phyloP scores from a whole-genome alignment of 2,888 invertebrate species.

The Vanessa cardui region DNA sequence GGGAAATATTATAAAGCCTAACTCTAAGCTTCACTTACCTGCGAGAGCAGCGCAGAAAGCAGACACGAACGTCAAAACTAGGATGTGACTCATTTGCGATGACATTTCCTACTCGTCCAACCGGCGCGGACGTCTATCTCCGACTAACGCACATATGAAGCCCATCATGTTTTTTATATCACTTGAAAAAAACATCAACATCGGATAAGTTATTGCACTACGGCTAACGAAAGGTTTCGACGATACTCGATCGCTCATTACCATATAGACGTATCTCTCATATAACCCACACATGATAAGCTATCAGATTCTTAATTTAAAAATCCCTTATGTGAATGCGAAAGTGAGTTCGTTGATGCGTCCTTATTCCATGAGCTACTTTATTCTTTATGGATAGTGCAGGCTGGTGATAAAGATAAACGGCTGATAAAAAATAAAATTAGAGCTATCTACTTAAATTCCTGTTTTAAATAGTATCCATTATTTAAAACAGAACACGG shows the following conservation, averaged over 20 bases:
- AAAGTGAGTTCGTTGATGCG: too few relatives aligned
- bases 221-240: neutral
- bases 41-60: constrained; percentile 8
- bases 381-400: too few relatives aligned
- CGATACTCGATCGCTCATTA: neutral
- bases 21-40: constrained; percentile 19
- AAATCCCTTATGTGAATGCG: too few relatives aligned
- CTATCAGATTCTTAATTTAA: too few relatives aligned
- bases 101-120: constrained; percentile 27
- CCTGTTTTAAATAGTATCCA: too few relatives aligned
- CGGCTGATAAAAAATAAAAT: too few relatives aligned
- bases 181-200: constrained; percentile 16
- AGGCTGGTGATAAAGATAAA: too few relatives aligned
- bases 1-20: too few relatives aligned
- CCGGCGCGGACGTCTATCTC: constrained; percentile 20
- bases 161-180: constrained; percentile 28
- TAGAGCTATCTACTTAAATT: too few relatives aligned
- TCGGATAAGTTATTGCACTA: constrained; percentile 3
- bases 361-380: too few relatives aligned
- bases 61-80: constrained; percentile 22
- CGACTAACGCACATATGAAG: constrained; percentile 20
- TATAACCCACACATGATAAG: too few relatives aligned
- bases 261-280: neutral
- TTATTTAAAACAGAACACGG: too few relatives aligned
- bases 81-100: constrained; percentile 19